Evolutionary conservation across 2,113 vertebrate species (phyloP).

Genomic region (Rhinoderma darwinii): DNA sequence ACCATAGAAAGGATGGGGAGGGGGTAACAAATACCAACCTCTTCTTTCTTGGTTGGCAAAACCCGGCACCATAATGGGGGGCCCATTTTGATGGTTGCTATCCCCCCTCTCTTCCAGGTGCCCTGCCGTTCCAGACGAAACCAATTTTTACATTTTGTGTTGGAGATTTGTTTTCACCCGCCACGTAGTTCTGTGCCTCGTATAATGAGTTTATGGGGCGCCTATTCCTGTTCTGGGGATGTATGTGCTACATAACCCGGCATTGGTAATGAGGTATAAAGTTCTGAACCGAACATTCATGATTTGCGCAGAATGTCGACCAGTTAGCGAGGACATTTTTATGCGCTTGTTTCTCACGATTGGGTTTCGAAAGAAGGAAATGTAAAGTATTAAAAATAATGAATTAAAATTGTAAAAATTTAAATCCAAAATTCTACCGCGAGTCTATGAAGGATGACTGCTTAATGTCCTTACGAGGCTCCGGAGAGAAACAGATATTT

Average conservation of each 20-base stretch:
- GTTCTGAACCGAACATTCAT: not conserved
- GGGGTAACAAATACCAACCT: too few relatives aligned
- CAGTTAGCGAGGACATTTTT: not conserved
- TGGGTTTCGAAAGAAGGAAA: not conserved
- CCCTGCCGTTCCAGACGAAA: not conserved
- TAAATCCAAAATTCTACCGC: not conserved
- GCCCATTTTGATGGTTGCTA: too few relatives aligned
- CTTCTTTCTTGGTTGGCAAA: too few relatives aligned
- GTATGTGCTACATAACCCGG: not conserved
- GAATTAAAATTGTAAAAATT: conserved; percentile 36
- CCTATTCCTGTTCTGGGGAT: not conserved
- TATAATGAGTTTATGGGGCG: not conserved
- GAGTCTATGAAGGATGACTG: not conserved
- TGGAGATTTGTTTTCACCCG: too few relatives aligned
- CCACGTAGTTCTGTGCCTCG: not conserved
- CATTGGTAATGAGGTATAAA: not conserved
- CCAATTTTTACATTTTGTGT: too few relatives aligned
- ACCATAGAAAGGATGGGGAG: too few relatives aligned
- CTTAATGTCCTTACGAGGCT: not conserved
- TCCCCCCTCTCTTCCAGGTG: too few relatives aligned
- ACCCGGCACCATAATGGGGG: too few relatives aligned
- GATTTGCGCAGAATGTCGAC: not conserved
- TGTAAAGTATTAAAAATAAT: conserved; percentile 39
- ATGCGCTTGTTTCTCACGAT: not conserved
- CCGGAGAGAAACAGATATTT: not conserved